Evolutionary conservation across 2,797 vertebrate genomes (phyloP).

Genomic region (Adrianichthys oophorus): DNA sequence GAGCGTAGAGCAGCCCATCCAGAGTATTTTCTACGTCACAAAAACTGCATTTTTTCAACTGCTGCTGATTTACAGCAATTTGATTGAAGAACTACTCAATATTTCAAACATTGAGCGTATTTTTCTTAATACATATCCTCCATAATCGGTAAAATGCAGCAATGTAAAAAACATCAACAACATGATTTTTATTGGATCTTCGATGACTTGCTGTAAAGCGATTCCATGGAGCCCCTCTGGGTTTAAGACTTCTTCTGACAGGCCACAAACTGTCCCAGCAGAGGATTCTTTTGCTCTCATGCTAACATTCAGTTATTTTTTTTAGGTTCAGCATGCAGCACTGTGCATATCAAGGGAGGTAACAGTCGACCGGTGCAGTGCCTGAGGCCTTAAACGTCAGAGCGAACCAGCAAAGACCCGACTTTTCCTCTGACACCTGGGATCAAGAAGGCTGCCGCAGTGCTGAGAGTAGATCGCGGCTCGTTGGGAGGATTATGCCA

Average conservation of each 20-base stretch:
- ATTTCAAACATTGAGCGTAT: too few species aligned
- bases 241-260: conserved; percentile 5
- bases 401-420: conserved; percentile 17
- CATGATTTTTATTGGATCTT: too few species aligned
- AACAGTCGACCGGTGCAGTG: conserved; percentile 28
- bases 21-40: too few species aligned
- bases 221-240: too few species aligned
- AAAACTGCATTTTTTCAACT: too few species aligned
- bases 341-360: conserved; percentile 46
- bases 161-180: too few species aligned
- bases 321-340: conserved; percentile 68
- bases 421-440: conserved; percentile 25
- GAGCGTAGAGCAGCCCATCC: too few species aligned
- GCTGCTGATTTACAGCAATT: too few species aligned
- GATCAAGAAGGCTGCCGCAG: conserved; percentile 22
- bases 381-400: conserved; percentile 41
- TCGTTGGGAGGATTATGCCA: conserved; percentile 64
- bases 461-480: conserved; percentile 29
- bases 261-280: conserved; percentile 15
- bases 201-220: too few species aligned
- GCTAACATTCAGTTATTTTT: conserved; percentile 27
- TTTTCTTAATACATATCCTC: too few species aligned
- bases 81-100: too few species aligned
- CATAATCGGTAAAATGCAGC: too few species aligned
- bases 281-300: conserved; percentile 1